Conservation (phyloP, 1,140 invertebrate genomes). For the Oryzaephilus surinamensis region DNA sequence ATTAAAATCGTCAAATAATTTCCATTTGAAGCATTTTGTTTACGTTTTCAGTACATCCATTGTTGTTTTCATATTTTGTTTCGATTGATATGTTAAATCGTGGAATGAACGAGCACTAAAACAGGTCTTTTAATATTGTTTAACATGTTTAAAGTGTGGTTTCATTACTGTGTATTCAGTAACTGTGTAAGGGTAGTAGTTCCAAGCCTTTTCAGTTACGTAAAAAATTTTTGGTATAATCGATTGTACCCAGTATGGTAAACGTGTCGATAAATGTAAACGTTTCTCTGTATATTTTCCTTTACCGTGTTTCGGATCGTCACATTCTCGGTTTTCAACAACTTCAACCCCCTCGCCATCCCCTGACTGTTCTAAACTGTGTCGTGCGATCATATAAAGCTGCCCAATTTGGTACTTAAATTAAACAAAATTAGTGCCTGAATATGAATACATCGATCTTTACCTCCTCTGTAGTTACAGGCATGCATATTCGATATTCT, state of each 20-base stretch:
- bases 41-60: conserved; percentile 82
- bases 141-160: neutral
- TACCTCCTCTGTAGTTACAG: conserved; percentile 83
- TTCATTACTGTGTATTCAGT: conserved; percentile 61
- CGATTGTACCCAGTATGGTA: conserved; percentile 83
- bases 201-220: conserved; percentile 89
- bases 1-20: conserved; percentile 2
- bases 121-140: conserved; percentile 5
- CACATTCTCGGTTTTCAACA: conserved; percentile 68
- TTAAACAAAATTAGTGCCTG: conserved; percentile 1
- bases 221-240: conserved; percentile 85
- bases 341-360: conserved; percentile 89
- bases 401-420: conserved; percentile 83
- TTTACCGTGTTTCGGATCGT: conserved; percentile 66
- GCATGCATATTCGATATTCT: conserved; percentile 89
- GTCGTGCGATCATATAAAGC: conserved; percentile 89
- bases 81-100: conserved; percentile 80
- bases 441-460: conserved; percentile 16
- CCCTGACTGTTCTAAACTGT: conserved; percentile 82
- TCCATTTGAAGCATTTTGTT: conserved; percentile 32
- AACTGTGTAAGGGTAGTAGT: conserved; percentile 87
- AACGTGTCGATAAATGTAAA: conserved; percentile 80
- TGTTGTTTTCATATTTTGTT: conserved; percentile 84
- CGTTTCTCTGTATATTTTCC: conserved; percentile 88
- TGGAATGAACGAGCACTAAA: conserved; percentile 86